Evolutionary conservation across 2,797 vertebrate genomes (phyloP), one percentile per base, ranked within the genome.

Genomic region (Carapus acus): DNA sequence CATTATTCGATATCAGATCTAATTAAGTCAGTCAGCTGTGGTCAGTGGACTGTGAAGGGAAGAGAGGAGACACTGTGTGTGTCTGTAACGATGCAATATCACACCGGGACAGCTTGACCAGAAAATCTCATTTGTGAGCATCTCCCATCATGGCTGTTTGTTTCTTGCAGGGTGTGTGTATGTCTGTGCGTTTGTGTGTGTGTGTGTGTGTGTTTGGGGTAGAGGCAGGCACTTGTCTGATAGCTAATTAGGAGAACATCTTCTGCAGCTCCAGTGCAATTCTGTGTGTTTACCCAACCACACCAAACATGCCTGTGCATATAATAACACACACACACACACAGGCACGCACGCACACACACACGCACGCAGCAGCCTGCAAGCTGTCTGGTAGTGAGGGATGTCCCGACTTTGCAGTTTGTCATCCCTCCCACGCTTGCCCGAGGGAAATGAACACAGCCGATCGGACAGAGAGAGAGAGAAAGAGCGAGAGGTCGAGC

Each of bases 101-200:
- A 56, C 67, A 58, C 41, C 54, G 67, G 55, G 66, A 50, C 62
- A 62, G 44, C 50, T 42, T 22, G 4, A 41, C 62, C 52, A 56
- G 49, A 9, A 54, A 41, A 66, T 71, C 63, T 74, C 44, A 68
- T 74, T 66, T 58, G 51, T 59, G 59, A 37, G 42, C 31, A 18
- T 5, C 31, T 60, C 45, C 51, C 59, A 40, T 8, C 7, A 2
- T 7, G 36, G 22, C n/a, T n/a, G n/a, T n/a, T n/a, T n/a, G n/a
- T n/a, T n/a, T n/a, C n/a, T n/a, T n/a, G n/a, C n/a, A n/a, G n/a
- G 22, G n/a, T 11, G 37, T 51, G 16, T 36, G 57, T 19, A 12
- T 31, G 15, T 43, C 20, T 18, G 24, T 27, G 24, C 9, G 65
- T 12, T 4, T 27, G 24, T 42, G 15, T 43, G 31, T 18, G 12